Evolutionary conservation across 1,140 invertebrate genomes (phyloP), one percentile per base, ranked within the genome.

Genomic region (Hyles vespertilio): DNA sequence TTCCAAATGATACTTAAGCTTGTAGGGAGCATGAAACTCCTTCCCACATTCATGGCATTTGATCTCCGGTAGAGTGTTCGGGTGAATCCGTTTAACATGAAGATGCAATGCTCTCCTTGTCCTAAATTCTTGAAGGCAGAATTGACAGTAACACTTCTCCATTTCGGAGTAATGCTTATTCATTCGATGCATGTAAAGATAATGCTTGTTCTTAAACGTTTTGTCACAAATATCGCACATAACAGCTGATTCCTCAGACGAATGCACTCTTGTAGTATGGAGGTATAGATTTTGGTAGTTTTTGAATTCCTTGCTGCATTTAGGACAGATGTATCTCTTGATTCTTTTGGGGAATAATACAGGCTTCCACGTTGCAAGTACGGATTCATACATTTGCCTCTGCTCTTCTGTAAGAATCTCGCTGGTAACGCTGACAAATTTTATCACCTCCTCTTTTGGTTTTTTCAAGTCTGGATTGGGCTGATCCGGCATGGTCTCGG

Each of bases 121-220:
- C 9, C 82, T 57, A 43, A 85, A 88, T 53, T 88, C 85, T 56
- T 88, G 85, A 2, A 87, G 56, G 36, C 85, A 88, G 63, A 79
- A 85, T 52, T 88, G 83, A 51, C 85, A 88, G 54, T 77, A 87
- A 34, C 82, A 83, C 51, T 86, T 86, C 63, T 86, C 83, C 0
- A 72, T 64, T 6, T 88, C 85, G 0, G 83, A 86, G 32, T 88
- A 86, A 51, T 88, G 85, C 11, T 86, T 86, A 12, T 88, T 88
- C 83, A 88, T 88, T 32, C 81, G 57, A 56, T 88, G 85, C 85
- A 88, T 88, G 58, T 88, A 88, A 2, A 89, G 11, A 56, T 89
- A 89, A 46, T 89, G 86, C 64, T 87, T 89, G 49, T 87, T 89
- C 45, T 89, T 89, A 46, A 84, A 89, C 0, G 81, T 80, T 57